Percentiles rank a stretch among this genome's conserved stretches.
phyloP scores from a whole-genome alignment of 2,888 invertebrate species.

The Drosophila robusta region DNA sequence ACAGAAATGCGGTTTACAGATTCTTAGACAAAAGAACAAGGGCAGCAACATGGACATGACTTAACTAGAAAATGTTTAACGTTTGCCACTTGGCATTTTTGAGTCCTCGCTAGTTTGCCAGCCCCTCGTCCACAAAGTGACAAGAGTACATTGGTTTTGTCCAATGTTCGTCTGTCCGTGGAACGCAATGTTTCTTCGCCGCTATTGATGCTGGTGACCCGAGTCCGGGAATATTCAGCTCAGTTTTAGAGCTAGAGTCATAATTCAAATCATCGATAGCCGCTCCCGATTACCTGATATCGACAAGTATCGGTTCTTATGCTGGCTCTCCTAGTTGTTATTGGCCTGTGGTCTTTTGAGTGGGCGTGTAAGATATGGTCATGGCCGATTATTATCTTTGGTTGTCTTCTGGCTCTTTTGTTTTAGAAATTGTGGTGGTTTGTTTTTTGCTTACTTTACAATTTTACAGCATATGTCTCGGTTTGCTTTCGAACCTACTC shows the following conservation, averaged over 20 bases:
- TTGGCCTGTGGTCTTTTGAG: conserved; percentile 36
- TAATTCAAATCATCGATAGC: no score
- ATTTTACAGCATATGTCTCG: conserved; percentile 71
- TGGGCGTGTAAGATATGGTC: conserved; percentile 80
- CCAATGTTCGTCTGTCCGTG: no score
- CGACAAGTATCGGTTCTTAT: no score
- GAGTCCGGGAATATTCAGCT: no score
- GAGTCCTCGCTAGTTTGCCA: neutral
- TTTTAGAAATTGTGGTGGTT: conserved; percentile 30
- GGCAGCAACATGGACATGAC: conserved; percentile 53
- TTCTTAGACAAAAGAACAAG: conserved; percentile 15
- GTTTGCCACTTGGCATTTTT: conserved; percentile 27
- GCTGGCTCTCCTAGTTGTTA: no score
- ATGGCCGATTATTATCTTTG: conserved; percentile 78
- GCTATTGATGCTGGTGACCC: no score
- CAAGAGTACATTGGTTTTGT: no score
- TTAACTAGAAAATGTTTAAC: conserved; percentile 70
- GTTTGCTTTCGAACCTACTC: conserved; percentile 1
- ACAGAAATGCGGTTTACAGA: conserved; percentile 12
- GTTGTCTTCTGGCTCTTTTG: conserved; percentile 35
- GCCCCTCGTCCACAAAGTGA: no score
- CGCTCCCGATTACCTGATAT: no score
- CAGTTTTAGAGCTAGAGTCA: no score
- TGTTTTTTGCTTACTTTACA: conserved; percentile 48
- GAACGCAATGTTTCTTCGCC: no score